phyloP scores from a whole-genome alignment of 2,113 vertebrate genomes.

The Hippocampus zosterae region DNA sequence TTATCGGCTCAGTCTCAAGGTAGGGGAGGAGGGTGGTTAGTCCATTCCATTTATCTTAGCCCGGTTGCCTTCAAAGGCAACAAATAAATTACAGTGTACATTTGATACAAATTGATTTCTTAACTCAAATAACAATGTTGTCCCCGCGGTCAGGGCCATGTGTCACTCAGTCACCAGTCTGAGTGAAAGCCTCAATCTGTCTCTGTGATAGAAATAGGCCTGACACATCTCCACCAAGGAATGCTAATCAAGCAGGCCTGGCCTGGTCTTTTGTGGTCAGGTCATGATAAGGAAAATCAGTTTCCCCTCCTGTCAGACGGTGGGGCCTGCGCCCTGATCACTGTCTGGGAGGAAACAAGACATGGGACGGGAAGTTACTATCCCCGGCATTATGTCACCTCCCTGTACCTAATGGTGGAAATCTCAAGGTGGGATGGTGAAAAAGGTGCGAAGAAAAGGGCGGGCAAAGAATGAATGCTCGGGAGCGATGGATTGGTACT shows the following conservation, averaged over 20 bases:
- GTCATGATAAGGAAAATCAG: slow-evolving; percentile 93
- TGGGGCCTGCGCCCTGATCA: slow-evolving; percentile 73
- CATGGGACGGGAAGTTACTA: slow-evolving; percentile 74
- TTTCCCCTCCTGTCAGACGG: slow-evolving; percentile 81
- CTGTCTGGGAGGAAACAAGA: slow-evolving; percentile 78
- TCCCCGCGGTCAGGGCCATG: slow-evolving; percentile 94
- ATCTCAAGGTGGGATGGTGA: slow-evolving; percentile 60
- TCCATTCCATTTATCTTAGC: slow-evolving; percentile 98
- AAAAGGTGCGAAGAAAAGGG: slow-evolving; percentile 28
- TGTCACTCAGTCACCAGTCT: slow-evolving; percentile 94
- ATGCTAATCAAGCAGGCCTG: slow-evolving; percentile 91
- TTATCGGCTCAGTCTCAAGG: slow-evolving; percentile 85
- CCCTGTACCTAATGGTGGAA: slow-evolving; percentile 64
- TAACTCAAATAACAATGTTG: slow-evolving; percentile 99
- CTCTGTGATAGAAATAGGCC: slow-evolving; percentile 93
- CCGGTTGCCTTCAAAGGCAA: slow-evolving; percentile 99
- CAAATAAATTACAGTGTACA: slow-evolving; percentile 99
- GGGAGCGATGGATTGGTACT: slow-evolving; percentile 40
- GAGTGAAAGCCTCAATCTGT: slow-evolving; percentile 99
- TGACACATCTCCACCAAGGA: slow-evolving; percentile 83
- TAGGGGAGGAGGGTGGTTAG: slow-evolving; percentile 69
- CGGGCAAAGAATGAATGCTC: slow-evolving; percentile 13
- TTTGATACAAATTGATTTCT: slow-evolving; percentile 99
- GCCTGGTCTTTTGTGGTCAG: slow-evolving; percentile 95
- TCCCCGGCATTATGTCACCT: slow-evolving; percentile 76